A percentile compares a stretch with the other conserved stretches of the same genome.
These are phyloP conservation scores for Carapus acus DNA, from an alignment of 2,797 vertebrate species.

Conservation along the genomic window DNA sequence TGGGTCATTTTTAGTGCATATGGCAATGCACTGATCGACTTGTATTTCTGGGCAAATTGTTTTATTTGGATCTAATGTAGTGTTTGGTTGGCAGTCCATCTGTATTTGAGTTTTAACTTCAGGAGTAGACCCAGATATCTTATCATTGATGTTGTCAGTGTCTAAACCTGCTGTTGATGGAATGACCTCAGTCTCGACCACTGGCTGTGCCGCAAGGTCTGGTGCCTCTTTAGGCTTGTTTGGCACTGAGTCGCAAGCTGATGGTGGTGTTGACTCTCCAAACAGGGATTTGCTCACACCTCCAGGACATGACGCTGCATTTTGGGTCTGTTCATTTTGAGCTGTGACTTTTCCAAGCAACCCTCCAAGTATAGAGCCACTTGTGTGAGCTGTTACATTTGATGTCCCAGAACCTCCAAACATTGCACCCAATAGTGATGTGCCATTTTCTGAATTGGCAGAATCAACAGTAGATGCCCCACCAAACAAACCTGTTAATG, in stretches of 20 bases:
- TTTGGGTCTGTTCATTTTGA: no score
- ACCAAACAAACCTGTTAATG: conserved; percentile 67
- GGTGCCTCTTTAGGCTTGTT: conserved; percentile 36
- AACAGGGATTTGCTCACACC: conserved; percentile 62
- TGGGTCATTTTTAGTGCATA: conserved; percentile 20
- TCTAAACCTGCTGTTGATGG: conserved; percentile 16
- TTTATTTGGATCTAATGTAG: conserved; percentile 12
- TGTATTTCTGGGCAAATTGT: conserved; percentile 15
- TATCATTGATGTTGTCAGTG: conserved; percentile 18
- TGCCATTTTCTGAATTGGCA: conserved; percentile 45
- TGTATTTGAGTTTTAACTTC: conserved; percentile 29
- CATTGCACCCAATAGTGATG: conserved; percentile 62
- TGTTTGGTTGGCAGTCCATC: conserved; percentile 10
- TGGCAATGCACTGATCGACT: conserved; percentile 19
- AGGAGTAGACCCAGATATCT: conserved; percentile 16
- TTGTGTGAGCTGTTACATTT: conserved; percentile 64
- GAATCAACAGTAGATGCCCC: conserved; percentile 47
- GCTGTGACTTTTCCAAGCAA: conserved; percentile 65
- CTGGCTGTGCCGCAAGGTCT: conserved; percentile 23
- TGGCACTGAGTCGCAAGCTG: conserved; percentile 45
- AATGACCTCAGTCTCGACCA: conserved; percentile 46
- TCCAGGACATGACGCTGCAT: conserved; percentile 55
- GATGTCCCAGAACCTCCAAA: conserved; percentile 58
- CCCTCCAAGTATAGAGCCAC: conserved; percentile 62
- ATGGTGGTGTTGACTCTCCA: conserved; percentile 72